Conservation (phyloP, 2,797 vertebrate genomes). For the Hippopotamyrus pictus region DNA sequence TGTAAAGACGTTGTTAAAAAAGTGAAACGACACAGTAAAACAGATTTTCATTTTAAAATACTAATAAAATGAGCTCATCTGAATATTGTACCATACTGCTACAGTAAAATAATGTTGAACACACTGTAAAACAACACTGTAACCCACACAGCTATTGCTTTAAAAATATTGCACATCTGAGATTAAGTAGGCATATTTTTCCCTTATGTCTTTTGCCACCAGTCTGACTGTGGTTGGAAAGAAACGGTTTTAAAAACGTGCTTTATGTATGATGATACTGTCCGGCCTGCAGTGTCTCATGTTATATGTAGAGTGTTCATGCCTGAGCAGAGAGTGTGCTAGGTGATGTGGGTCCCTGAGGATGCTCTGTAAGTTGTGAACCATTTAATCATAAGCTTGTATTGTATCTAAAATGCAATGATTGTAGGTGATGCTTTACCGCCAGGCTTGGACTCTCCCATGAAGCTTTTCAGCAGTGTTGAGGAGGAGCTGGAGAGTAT, state of each 20-base stretch:
- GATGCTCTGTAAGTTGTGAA: background rate
- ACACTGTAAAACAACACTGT: background rate
- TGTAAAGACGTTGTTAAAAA: background rate
- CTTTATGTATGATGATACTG: background rate
- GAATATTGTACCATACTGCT: background rate
- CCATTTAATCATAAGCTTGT: background rate
- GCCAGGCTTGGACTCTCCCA: constrained; percentile 35
- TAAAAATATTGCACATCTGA: background rate
- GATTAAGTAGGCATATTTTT: background rate
- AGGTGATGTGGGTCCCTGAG: background rate
- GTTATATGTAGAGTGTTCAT: background rate
- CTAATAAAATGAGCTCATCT: background rate
- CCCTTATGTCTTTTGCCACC: background rate
- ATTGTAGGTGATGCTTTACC: background rate
- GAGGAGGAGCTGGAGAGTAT: constrained; percentile 74
- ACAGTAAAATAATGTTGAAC: background rate
- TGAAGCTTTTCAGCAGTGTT: constrained; percentile 49
- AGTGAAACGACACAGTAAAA: background rate
- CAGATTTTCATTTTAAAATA: background rate
- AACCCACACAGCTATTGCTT: background rate
- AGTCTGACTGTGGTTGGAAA: background rate
- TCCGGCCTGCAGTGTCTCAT: background rate
- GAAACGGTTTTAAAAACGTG: background rate
- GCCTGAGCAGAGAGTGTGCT: background rate
- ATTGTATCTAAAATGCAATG: background rate